Base-by-base conservation (phyloP, 92 coral and sea anemone genomes). In the Bergia puertoricense region DNA sequence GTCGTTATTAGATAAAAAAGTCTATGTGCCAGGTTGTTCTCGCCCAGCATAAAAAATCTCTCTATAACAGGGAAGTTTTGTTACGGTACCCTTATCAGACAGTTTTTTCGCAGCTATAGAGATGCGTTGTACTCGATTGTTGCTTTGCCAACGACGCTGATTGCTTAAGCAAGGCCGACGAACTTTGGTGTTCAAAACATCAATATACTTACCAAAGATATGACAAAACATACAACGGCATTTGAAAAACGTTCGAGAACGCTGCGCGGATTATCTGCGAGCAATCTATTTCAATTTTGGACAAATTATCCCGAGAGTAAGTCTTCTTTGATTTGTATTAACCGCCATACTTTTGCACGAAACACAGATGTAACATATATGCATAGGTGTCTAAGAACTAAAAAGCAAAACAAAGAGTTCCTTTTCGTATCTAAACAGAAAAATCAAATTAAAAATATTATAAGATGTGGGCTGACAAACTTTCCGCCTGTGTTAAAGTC, bases 131-230 rank as follows among this genome's bases (percentile, higher is more conserved):
- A 38, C 36, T 42, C 4, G 20, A 59, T 23, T 40, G 51, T 59
- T 81, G 85, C 74, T 56, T 81, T 81, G 46, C 38, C 74, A 77
- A 77, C 54, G 81, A 46, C 48, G 36, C 36, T 23, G 82, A 48
- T 20, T 15, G 68, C 68, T 59, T 59, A 59, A 5, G 68, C 9
- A 59, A 4, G 68, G n/a, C 68, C n/a, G 22, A 59, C 2, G 2
- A 59, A 59, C 68, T 59, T 59, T n/a, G 54, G 79, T 40, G 36
- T 7, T 75, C 2, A 75, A 75, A 75, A 39, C 23, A 38, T 36
- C 46, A 39, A 8, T 74, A 15, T 3, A 38, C 45, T 74, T 73
- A 38, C 2, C 11, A 36, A 11, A 30, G 41, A 30, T 40, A 38
- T 74, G 45, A 38, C 2, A 40, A 6, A 40, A 40, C 30, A 14